Conservation (phyloP, 1,140 invertebrate genomes). For the Aricia agestis region DNA sequence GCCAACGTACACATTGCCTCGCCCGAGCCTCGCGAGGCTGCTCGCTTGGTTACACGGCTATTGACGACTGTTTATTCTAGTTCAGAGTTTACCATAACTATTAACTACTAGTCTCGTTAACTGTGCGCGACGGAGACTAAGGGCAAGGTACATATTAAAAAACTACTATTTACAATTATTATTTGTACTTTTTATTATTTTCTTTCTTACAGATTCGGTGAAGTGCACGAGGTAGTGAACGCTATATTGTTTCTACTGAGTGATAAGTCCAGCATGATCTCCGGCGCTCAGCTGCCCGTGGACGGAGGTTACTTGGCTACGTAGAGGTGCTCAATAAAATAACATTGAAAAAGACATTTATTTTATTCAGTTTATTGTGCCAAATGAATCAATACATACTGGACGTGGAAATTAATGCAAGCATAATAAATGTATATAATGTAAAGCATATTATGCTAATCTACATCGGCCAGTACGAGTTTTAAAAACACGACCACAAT, state of each 20-base stretch:
- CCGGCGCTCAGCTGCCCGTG: conserved; percentile 84
- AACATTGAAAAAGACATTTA: conserved; percentile 36
- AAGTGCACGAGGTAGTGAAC: conserved; percentile 89
- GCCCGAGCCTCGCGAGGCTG: too few relatives aligned
- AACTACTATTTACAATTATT: too few relatives aligned
- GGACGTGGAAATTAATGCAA: conserved; percentile 73
- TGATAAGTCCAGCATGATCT: conserved; percentile 88
- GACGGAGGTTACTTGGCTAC: conserved; percentile 85
- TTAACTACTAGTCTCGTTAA: too few relatives aligned
- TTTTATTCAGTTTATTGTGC: conserved; percentile 73
- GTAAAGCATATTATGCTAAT: conserved; percentile 60
- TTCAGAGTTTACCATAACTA: too few relatives aligned
- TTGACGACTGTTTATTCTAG: too few relatives aligned
- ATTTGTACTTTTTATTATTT: background rate
- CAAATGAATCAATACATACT: conserved; percentile 73
- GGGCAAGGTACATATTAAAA: too few relatives aligned
- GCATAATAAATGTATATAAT: conserved; percentile 69
- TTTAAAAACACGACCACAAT: conserved; percentile 47
- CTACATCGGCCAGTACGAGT: conserved; percentile 53
- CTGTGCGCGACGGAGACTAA: too few relatives aligned
- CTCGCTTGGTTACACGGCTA: too few relatives aligned
- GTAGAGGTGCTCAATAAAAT: conserved; percentile 39
- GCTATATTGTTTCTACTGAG: conserved; percentile 88
- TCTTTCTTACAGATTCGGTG: conserved; percentile 76
- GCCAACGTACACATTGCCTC: too few relatives aligned